Conservation (phyloP, 2,113 vertebrate genomes). For the Thryonomys swinderianus region DNA sequence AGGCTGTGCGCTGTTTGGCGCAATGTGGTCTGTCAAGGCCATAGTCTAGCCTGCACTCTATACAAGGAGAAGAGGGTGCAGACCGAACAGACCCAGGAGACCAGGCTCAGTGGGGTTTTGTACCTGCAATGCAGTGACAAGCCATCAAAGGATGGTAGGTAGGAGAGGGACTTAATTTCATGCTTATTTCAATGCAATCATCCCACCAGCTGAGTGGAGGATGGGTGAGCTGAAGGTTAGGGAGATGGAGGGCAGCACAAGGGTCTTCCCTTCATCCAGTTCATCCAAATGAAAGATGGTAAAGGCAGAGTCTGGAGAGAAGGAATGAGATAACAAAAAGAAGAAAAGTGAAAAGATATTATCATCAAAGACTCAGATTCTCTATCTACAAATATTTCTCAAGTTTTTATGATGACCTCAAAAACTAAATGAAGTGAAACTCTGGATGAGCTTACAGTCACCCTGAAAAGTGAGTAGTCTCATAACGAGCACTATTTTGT, state of each 20-base stretch:
- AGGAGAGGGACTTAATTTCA: not conserved
- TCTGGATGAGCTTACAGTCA: not conserved
- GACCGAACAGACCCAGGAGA: not conserved
- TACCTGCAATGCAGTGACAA: not conserved
- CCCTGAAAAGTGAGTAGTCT: not conserved
- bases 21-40: not conserved
- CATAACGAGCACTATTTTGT: not conserved
- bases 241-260: not conserved
- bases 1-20: not conserved
- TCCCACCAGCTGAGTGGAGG: not conserved
- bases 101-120: not conserved
- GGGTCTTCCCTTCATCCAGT: not conserved
- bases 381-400: not conserved
- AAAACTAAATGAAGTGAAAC: not conserved
- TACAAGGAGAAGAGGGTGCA: not conserved
- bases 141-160: not conserved
- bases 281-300: too few species aligned
- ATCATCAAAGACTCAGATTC: not conserved
- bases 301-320: not conserved
- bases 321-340: not conserved
- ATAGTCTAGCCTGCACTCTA: not conserved
- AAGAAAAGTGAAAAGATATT: not conserved
- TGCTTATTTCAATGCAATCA: not conserved
- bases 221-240: not conserved
- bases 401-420: not conserved